A percentile compares a stretch with the other conserved stretches of the same genome.
phyloP scores from a whole-genome alignment of 2,113 vertebrate species.

The Pteronura brasiliensis region DNA sequence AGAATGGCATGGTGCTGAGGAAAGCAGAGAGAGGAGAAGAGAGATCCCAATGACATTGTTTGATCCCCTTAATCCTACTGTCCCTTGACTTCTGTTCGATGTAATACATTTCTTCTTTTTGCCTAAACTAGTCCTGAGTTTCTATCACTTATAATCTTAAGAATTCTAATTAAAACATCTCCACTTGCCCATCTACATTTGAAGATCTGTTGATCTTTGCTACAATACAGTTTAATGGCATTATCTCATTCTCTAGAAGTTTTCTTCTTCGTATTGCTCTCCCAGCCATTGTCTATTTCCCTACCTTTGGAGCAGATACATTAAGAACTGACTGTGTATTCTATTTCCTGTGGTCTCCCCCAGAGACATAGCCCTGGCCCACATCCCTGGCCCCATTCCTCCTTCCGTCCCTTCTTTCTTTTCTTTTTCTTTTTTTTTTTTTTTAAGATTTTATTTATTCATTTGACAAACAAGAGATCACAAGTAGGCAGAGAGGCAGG shows the following conservation, averaged over 20 bases:
- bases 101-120: not conserved
- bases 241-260: not conserved
- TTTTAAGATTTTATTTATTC: no score
- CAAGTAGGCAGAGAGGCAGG: no score
- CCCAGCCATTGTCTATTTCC: not conserved
- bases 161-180: not conserved
- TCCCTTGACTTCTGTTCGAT: not conserved
- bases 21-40: not conserved
- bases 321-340: not conserved
- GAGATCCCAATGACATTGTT: fast-evolving
- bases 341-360: not conserved
- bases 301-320: not conserved
- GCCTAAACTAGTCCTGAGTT: not conserved
- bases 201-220: not conserved
- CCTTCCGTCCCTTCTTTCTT: no score
- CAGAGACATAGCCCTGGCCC: not conserved
- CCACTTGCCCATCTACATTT: not conserved
- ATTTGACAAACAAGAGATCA: no score
- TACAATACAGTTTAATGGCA: not conserved
- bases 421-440: no score
- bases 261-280: not conserved
- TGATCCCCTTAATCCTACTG: not conserved
- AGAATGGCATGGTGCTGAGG: not conserved
- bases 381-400: not conserved
- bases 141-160: not conserved